Evolutionary conservation across 2,888 invertebrate genomes (phyloP), one percentile per base, ranked within the genome.

Genomic region (Oligia fasciuncula): DNA sequence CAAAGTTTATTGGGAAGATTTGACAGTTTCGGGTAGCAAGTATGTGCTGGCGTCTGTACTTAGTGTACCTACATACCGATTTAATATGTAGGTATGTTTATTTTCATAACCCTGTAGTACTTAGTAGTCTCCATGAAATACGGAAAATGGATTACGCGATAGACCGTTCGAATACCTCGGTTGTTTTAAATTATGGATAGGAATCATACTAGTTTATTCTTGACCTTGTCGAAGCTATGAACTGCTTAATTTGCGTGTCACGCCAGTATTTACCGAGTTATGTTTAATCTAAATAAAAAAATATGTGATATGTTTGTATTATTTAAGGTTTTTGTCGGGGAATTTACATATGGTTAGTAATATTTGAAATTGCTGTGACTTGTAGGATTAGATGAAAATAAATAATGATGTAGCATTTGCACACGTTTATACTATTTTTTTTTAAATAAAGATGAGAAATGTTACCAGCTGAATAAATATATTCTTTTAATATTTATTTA

Each of bases 181-280:
- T 74, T 62, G 9, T 19, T 66, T 63, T 54, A 51, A 86, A 79
- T 79, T 75, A 69, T 73, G 69, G 51, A 80, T 73, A 80, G 87
- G 80, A 87, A 70, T 85, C 80, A 87, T 84, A 79, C 63, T 65
- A 35, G 40, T 79, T 74, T 57, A 67, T 46, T 80, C 80, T 73
- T 87, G 87, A 87, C 85, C 85, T 85, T 85, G 87, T 57, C 43
- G 51, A 57, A 43, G 68, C 76, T 80, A 65, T 67, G 77, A 77
- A 80, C 75, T 72, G 63, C 57, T 84, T 84, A 75, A 87, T 80
- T 80, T 80, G 85, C 85, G 77, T 85, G 87, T 77, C 72, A 75
- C 75, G 87, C 72, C 11, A 80, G 70, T 84, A 87, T 87, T 84
- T 80, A 85, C 76, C 19, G n/a, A 72, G 62, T 65, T 63, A 74